phyloP scores from a whole-genome alignment of 2,113 vertebrate species.

The Hyla sarda region DNA sequence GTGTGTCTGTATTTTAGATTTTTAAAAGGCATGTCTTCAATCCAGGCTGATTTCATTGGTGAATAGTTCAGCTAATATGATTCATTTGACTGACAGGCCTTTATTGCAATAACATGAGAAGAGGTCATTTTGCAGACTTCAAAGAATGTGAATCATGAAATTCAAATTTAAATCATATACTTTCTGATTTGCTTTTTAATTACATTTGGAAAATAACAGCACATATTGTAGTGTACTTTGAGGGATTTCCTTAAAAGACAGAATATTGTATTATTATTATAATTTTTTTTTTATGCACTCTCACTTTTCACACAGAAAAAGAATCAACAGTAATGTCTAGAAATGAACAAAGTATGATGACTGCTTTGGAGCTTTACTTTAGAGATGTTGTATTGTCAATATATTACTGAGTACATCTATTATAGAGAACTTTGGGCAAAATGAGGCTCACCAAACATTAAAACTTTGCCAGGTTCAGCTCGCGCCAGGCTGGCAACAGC shows the following conservation, averaged over 20 bases:
- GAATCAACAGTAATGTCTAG: too few relatives aligned
- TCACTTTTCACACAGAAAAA: neutral
- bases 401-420: too few relatives aligned
- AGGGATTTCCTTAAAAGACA: neutral
- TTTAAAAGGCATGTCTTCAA: neutral
- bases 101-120: neutral
- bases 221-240: neutral
- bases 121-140: constrained; percentile 17
- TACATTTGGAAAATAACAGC: neutral
- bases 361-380: neutral
- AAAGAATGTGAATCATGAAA: constrained; percentile 20
- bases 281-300: neutral
- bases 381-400: neutral
- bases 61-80: neutral
- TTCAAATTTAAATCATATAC: constrained; percentile 11
- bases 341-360: neutral
- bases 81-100: neutral
- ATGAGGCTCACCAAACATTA: too few relatives aligned
- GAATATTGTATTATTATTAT: neutral
- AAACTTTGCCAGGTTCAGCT: too few relatives aligned
- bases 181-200: constrained; percentile 26
- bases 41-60: neutral
- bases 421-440: too few relatives aligned
- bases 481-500: too few relatives aligned
- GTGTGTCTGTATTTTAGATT: neutral